A percentile compares a stretch with the other conserved stretches of the same genome.
phyloP scores from a whole-genome alignment of 2,888 invertebrate species.

The Lepidonotus clava region DNA sequence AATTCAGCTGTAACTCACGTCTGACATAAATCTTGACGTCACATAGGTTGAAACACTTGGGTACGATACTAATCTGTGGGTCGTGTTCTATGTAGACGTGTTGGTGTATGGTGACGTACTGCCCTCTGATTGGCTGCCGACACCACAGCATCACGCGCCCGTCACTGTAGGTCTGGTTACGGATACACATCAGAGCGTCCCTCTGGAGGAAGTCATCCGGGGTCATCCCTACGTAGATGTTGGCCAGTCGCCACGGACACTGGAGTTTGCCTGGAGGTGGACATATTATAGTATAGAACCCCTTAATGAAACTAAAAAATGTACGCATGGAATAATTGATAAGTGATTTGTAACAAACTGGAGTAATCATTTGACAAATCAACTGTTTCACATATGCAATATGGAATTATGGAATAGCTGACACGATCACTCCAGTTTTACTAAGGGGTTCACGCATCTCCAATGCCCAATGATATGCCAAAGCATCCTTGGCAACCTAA shows the following conservation, averaged over 20 bases:
- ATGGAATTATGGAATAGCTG: too few species aligned
- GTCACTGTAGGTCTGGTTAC: not conserved
- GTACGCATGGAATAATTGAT: too few species aligned
- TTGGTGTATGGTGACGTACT: not conserved
- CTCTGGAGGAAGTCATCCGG: not conserved
- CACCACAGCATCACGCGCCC: not conserved
- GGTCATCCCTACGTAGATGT: not conserved
- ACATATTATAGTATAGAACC: too few species aligned
- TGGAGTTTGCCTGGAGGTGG: not conserved
- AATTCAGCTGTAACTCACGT: not conserved
- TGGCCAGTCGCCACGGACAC: not conserved
- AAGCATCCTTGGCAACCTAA: too few species aligned
- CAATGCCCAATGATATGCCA: too few species aligned
- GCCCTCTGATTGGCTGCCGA: not conserved
- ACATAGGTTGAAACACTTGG: not conserved
- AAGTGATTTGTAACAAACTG: too few species aligned
- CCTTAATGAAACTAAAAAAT: too few species aligned
- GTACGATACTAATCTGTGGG: not conserved
- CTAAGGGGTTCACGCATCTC: too few species aligned
- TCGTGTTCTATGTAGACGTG: not conserved
- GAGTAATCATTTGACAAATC: too few species aligned
- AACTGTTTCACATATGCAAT: too few species aligned
- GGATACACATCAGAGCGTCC: not conserved
- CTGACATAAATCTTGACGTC: slow-evolving; percentile 4
- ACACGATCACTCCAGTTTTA: too few species aligned